phyloP scores from a whole-genome alignment of 2,797 vertebrate species.

The Arnoldichthys spilopterus region DNA sequence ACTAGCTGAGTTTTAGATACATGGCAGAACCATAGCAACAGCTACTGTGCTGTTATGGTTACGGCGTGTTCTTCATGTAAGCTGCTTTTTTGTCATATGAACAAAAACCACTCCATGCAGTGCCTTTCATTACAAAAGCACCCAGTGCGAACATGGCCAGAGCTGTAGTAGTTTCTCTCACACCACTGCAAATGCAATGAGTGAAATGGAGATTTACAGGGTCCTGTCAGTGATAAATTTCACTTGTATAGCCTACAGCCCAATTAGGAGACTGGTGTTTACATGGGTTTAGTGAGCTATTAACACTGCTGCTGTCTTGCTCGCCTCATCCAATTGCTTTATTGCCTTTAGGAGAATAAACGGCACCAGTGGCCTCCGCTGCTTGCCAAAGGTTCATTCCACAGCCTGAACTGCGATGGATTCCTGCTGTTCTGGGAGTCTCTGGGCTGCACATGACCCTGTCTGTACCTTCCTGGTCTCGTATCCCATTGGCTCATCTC shows the following conservation, averaged over 20 bases:
- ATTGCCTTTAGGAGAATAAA: neutral
- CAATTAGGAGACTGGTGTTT: slow-evolving; percentile 16
- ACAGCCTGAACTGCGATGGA: neutral
- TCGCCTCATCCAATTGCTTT: neutral
- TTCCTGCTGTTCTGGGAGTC: neutral
- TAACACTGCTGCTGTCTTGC: neutral
- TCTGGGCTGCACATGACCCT: neutral
- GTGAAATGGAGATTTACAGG: slow-evolving; percentile 1
- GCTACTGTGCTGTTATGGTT: neutral
- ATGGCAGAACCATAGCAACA: neutral
- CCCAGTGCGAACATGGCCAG: neutral
- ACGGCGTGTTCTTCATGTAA: too few relatives aligned
- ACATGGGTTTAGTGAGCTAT: neutral
- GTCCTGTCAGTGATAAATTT: slow-evolving; percentile 13
- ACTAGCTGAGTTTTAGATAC: neutral
- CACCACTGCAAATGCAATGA: neutral
- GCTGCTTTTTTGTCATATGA: neutral
- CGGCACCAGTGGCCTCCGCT: neutral
- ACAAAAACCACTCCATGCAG: neutral
- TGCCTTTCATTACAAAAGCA: neutral
- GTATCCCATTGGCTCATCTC: neutral
- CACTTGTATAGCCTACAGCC: neutral
- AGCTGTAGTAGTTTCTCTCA: neutral
- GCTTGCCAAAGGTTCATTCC: too few relatives aligned
- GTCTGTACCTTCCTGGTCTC: neutral